Evolutionary conservation across 2,113 vertebrate species (phyloP).

Genomic region (Budorcas taxicolor): DNA sequence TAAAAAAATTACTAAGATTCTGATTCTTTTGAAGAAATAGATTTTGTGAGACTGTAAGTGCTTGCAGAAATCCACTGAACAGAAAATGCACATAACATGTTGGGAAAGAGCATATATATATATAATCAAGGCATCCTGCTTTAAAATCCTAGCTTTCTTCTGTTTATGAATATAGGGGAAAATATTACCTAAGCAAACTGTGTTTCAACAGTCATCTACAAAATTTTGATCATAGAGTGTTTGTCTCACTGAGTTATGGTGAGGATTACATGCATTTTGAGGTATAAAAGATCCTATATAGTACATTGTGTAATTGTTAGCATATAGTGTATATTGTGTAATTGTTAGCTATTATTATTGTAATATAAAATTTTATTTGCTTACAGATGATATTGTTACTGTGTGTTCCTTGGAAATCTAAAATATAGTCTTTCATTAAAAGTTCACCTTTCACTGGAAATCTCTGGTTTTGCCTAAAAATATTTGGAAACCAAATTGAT

Average conservation of each 20-base stretch:
- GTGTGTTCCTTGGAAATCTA: background rate
- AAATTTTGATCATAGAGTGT: background rate
- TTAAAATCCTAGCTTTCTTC: background rate
- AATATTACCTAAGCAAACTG: background rate
- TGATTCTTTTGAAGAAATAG: background rate
- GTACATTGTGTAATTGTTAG: background rate
- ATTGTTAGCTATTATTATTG: background rate
- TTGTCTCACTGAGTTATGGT: background rate
- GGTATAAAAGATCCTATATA: background rate
- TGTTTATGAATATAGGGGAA: background rate
- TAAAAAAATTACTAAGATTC: background rate
- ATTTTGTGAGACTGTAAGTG: background rate
- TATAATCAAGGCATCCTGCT: background rate
- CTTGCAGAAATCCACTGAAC: background rate
- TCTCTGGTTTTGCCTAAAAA: background rate
- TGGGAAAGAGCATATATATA: background rate
- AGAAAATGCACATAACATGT: background rate
- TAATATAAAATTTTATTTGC: background rate
- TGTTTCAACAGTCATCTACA: background rate
- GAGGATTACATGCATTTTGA: background rate
- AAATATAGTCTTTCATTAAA: background rate
- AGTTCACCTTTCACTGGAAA: background rate
- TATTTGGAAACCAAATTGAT: constrained; percentile 23
- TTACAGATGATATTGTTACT: background rate
- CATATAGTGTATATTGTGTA: background rate